These are phyloP conservation scores for Synanthedon myopaeformis DNA, from an alignment of 2,888 invertebrate genomes.

Conservation along the genomic window DNA sequence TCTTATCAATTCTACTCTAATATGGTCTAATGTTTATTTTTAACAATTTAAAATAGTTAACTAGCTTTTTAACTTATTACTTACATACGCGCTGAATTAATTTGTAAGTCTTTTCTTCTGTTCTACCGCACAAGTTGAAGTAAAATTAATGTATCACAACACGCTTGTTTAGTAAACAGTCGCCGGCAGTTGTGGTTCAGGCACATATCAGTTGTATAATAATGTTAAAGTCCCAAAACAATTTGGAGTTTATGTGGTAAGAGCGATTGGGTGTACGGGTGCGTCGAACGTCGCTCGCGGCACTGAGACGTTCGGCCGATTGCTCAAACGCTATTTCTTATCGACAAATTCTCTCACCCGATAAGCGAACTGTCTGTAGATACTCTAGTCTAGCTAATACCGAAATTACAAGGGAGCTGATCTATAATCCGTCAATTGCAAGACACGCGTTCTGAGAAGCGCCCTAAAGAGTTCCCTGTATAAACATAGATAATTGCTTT, in stretches of 20 bases:
- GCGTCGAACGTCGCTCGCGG: constrained; percentile 41
- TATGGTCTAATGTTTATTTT: too few relatives aligned
- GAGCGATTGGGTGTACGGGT: constrained; percentile 18
- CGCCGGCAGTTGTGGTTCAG: constrained; percentile 23
- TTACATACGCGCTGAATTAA: neutral
- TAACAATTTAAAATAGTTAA: too few relatives aligned
- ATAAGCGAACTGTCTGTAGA: constrained; percentile 41
- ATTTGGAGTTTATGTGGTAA: constrained; percentile 10
- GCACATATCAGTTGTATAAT: constrained; percentile 44
- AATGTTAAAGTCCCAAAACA: constrained; percentile 34
- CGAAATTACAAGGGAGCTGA: neutral
- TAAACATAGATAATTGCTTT: too few relatives aligned
- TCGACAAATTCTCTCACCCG: constrained; percentile 47
- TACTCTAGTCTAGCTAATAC: constrained; percentile 1
- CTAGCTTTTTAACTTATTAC: too few relatives aligned
- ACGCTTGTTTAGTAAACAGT: constrained; percentile 48
- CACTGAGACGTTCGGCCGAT: constrained; percentile 32
- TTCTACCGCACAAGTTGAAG: constrained; percentile 30
- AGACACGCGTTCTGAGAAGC: too few relatives aligned
- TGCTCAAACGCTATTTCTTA: constrained; percentile 39
- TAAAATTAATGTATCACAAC: constrained; percentile 39
- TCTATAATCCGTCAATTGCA: neutral
- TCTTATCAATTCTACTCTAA: too few relatives aligned
- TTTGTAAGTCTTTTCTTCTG: constrained; percentile 8
- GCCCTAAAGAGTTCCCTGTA: too few relatives aligned